phyloP scores from a whole-genome alignment of 1,140 invertebrate species.

The Zaprionus taronus region DNA sequence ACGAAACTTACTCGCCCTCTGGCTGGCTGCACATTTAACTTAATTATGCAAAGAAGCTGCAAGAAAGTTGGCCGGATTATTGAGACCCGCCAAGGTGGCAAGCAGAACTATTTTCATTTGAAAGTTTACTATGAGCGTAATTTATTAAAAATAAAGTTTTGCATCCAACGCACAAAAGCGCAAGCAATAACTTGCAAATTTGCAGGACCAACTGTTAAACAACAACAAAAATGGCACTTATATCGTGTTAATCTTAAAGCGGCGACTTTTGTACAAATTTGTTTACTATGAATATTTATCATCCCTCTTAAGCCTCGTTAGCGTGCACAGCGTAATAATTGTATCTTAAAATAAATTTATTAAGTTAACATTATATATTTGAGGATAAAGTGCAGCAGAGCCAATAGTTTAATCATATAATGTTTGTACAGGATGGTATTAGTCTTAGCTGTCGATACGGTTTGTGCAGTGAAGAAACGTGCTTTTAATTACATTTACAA shows the following conservation, averaged over 20 bases:
- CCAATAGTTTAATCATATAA: neutral
- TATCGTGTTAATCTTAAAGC: neutral
- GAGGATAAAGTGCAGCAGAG: neutral
- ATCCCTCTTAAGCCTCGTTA: neutral
- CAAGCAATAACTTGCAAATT: conserved; percentile 42
- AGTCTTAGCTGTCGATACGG: neutral
- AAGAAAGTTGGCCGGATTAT: conserved; percentile 57
- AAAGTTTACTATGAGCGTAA: conserved; percentile 74
- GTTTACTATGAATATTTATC: neutral
- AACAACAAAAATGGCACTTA: conserved; percentile 52
- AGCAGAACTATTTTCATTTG: conserved; percentile 76
- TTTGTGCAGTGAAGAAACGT: neutral
- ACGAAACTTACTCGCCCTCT: conserved; percentile 36
- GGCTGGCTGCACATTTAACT: conserved; percentile 69
- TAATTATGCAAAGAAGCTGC: conserved; percentile 64
- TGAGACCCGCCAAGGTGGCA: conserved; percentile 60
- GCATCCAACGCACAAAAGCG: conserved; percentile 32
- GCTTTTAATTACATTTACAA: conserved; percentile 50
- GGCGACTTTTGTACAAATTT: neutral
- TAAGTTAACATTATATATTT: neutral
- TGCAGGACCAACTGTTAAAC: conserved; percentile 46
- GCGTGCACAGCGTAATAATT: neutral
- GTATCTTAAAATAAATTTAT: neutral
- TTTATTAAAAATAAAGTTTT: conserved; percentile 82
- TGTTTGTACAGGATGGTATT: neutral